These are phyloP conservation scores for Cyphomyrus plagiostoma DNA, from an alignment of 2,113 vertebrate genomes.

Conservation along the genomic window DNA sequence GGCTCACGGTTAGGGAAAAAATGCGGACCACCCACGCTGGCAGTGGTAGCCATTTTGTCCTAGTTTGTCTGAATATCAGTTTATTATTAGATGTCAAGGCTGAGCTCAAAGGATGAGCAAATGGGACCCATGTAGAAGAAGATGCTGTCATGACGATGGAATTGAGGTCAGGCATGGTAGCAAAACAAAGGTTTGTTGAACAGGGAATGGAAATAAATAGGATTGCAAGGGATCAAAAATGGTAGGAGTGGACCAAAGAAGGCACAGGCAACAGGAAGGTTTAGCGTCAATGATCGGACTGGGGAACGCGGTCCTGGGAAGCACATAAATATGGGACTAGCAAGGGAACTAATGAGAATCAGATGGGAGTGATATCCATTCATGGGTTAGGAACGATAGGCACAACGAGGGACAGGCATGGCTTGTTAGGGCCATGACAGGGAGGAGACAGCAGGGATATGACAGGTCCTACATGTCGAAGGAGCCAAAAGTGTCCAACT, in stretches of 20 bases:
- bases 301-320: not conserved
- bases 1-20: not conserved
- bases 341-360: not conserved
- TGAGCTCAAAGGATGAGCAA: not conserved
- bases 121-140: not conserved
- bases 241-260: not conserved
- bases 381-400: not conserved
- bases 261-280: not conserved
- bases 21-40: constrained; percentile 44
- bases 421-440: not conserved
- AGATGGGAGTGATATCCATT: not conserved
- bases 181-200: not conserved
- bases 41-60: not conserved
- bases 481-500: not conserved
- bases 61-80: not conserved
- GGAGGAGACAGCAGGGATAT: not conserved
- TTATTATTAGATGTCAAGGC: not conserved
- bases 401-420: not conserved
- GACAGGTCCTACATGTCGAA: not conserved
- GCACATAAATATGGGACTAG: not conserved
- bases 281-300: not conserved
- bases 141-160: not conserved
- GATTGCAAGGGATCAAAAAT: not conserved
- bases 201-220: not conserved
- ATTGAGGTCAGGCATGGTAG: not conserved